These are phyloP conservation scores for Entomobrya multifasciata DNA, from an alignment of 2,888 invertebrate species.

Conservation along the genomic window DNA sequence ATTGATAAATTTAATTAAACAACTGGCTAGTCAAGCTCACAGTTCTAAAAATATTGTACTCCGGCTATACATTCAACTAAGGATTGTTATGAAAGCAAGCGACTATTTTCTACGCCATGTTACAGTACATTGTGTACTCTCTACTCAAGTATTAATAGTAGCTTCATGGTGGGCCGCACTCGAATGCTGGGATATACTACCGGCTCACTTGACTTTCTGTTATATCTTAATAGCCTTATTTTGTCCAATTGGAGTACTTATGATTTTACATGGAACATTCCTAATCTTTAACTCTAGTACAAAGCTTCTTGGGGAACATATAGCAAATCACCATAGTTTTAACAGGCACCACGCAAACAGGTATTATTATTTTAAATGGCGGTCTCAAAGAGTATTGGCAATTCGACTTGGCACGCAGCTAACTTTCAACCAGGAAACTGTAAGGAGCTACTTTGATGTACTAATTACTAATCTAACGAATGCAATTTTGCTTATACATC, in stretches of 20 bases:
- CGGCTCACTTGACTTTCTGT: background rate
- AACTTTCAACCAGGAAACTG: background rate
- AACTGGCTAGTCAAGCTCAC: too few species aligned
- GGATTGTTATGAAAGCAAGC: background rate
- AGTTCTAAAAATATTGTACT: background rate
- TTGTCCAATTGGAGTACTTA: too few species aligned
- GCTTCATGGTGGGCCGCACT: background rate
- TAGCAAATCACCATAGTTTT: background rate
- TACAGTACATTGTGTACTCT: too few species aligned
- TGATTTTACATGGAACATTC: too few species aligned
- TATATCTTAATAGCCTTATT: too few species aligned
- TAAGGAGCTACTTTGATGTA: background rate
- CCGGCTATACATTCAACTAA: background rate
- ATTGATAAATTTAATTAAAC: too few species aligned
- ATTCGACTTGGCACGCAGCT: background rate
- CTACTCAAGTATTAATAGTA: background rate
- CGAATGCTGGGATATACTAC: background rate
- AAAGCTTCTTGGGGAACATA: background rate
- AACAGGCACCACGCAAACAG: background rate
- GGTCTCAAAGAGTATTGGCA: background rate
- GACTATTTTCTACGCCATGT: background rate
- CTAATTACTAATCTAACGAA: background rate
- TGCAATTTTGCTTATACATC: background rate
- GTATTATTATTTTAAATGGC: background rate
- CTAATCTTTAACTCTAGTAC: too few species aligned